phyloP scores from a whole-genome alignment of 2,888 invertebrate species.

The Stenichneumon culpator region DNA sequence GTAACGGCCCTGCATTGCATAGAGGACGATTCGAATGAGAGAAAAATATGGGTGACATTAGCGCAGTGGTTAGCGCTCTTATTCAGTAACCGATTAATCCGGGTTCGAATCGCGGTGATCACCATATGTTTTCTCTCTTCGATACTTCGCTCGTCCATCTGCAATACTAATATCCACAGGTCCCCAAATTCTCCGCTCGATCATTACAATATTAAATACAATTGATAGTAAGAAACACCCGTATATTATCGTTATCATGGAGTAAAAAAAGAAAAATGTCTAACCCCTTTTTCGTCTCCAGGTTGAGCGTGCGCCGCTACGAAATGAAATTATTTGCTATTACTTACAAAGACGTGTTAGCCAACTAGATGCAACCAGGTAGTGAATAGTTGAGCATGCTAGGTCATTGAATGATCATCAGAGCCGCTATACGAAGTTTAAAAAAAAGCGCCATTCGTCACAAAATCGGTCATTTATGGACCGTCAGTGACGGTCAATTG shows the following conservation, averaged over 20 bases:
- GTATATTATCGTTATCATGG: neutral
- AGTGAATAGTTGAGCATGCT: neutral
- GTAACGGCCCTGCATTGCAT: no score
- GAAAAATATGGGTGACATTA: no score
- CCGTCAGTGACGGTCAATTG: neutral
- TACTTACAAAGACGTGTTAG: neutral
- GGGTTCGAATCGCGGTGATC: no score
- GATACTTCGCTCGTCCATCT: no score
- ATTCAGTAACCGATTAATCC: no score
- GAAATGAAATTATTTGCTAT: neutral
- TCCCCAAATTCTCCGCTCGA: no score
- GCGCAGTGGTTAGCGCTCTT: no score
- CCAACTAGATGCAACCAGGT: neutral
- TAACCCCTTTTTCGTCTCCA: neutral
- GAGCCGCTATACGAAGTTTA: no score
- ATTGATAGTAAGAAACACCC: neutral
- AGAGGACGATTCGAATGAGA: no score
- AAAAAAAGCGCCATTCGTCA: neutral
- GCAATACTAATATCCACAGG: no score
- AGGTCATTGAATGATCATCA: neutral
- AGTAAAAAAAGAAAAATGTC: neutral
- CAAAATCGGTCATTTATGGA: constrained; percentile 1
- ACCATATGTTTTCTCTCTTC: no score
- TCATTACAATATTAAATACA: no score
- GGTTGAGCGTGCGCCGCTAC: neutral